Evolutionary conservation across 2,888 invertebrate genomes (phyloP), one percentile per base, ranked within the genome.

Genomic region (Vandiemenella viatica): DNA sequence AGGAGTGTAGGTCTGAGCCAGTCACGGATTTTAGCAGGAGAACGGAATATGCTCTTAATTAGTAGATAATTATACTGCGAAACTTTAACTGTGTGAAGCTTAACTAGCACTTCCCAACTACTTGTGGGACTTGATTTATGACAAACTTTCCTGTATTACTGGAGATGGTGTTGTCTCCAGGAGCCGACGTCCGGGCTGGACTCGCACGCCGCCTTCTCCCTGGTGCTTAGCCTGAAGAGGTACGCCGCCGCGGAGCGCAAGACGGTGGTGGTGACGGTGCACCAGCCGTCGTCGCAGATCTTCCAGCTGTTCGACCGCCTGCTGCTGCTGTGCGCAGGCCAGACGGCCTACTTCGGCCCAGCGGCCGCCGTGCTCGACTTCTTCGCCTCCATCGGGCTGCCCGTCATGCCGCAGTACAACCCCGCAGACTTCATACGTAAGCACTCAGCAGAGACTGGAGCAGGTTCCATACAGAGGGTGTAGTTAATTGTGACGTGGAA

Each of bases 141-240:
- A n/a, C n/a, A n/a, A n/a, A n/a, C n/a, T n/a, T n/a, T n/a, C n/a
- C n/a, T n/a, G n/a, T n/a, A n/a, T n/a, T n/a, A n/a, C n/a, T n/a
- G n/a, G n/a, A n/a, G n/a, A n/a, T n/a, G n/a, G n/a, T n/a, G n/a
- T n/a, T n/a, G n/a, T n/a, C n/a, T n/a, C n/a, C n/a, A 86, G 86
- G 86, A 87, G 65, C 85, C 86, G 10, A 87, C 86, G 16, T 84
- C 85, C 37, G 86, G 86, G 22, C 69, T 87, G 59, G 87, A 87
- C 65, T 85, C 85, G 23, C 80, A 83, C 63, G 80, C 84, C 53
- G 85, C 86, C 18, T 77, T 78, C 60, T 77, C 76, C 56, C 64
- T 87, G 54, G 83, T 87, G 73, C 71, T 74, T 55, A 79, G 79
- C 52, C 67, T 87, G 57, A 83, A 83, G 64, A 71, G 76, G 51